These are phyloP conservation scores for Volucella inanis DNA, from an alignment of 2,888 invertebrate species.

Conservation along the genomic window DNA sequence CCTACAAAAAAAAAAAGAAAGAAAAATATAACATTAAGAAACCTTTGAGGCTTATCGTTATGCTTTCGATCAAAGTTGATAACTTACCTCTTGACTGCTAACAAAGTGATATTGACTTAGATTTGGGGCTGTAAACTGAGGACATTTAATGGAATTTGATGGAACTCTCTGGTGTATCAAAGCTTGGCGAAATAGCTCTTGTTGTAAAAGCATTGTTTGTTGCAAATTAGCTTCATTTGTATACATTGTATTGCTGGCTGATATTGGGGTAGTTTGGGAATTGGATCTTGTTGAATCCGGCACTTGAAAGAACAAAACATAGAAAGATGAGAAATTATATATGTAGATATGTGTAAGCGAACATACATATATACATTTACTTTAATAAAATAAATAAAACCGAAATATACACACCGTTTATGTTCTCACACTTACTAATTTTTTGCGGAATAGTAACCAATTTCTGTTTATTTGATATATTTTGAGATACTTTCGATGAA, in stretches of 20 bases:
- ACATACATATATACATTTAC: too few species aligned
- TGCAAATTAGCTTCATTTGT: conserved; percentile 88
- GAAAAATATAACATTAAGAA: background rate
- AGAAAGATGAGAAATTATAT: too few species aligned
- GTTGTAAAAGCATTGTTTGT: conserved; percentile 88
- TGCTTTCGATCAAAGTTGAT: background rate
- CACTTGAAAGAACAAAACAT: background rate
- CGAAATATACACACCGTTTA: background rate
- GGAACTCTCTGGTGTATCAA: conserved; percentile 79
- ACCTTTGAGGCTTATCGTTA: background rate
- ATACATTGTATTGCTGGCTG: conserved; percentile 87
- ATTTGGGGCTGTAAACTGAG: conserved; percentile 85
- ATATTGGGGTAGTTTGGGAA: conserved; percentile 46
- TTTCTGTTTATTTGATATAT: conserved; percentile 37
- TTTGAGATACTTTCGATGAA: conserved; percentile 35
- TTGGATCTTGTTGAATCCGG: conserved; percentile 37
- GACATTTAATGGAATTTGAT: conserved; percentile 75
- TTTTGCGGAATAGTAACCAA: conserved; percentile 31
- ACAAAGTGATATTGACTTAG: conserved; percentile 86
- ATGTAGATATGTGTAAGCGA: too few species aligned
- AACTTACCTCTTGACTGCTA: conserved; percentile 84
- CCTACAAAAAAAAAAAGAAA: conserved; percentile 42
- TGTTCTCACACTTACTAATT: conserved; percentile 16
- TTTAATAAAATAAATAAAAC: background rate
- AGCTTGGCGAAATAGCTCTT: conserved; percentile 86